These are phyloP conservation scores for Cisticola juncidis DNA, from an alignment of 2,113 vertebrate species.

Conservation along the genomic window DNA sequence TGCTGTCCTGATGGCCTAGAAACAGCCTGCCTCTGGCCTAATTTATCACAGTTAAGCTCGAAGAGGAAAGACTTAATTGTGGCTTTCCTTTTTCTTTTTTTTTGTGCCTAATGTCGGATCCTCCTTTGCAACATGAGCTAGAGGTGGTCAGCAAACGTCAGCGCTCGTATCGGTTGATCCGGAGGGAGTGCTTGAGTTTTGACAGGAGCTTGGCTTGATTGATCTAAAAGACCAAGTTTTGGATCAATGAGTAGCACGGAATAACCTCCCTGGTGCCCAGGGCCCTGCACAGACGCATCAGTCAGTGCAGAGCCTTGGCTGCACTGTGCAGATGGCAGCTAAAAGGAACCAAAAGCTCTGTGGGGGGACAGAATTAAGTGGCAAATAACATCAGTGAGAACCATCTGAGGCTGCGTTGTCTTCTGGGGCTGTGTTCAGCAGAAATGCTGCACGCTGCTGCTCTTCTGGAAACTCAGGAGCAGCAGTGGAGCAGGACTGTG, in stretches of 20 bases:
- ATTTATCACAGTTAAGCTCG: background rate
- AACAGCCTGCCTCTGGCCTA: background rate
- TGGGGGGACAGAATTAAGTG: background rate
- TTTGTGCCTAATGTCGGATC: too few relatives aligned
- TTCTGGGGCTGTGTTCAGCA: slow-evolving; percentile 37
- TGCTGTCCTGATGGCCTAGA: background rate
- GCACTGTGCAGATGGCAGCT: background rate
- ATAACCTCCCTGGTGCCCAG: background rate
- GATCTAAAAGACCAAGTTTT: background rate
- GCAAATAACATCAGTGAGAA: background rate
- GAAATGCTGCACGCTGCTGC: background rate
- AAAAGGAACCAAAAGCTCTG: background rate
- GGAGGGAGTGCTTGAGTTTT: slow-evolving; percentile 18
- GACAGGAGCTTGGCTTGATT: slow-evolving; percentile 10
- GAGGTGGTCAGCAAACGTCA: too few relatives aligned
- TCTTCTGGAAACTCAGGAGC: background rate
- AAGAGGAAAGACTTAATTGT: background rate
- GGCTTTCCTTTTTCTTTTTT: background rate
- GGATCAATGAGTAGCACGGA: background rate
- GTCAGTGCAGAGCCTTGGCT: background rate
- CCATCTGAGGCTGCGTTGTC: background rate
- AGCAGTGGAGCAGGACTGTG: background rate
- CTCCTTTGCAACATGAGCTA: too few relatives aligned
- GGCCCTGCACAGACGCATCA: background rate
- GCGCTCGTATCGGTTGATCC: background rate